Conservation (phyloP, 1,140 invertebrate genomes). For the Brachionus asplanchnoidis region DNA sequence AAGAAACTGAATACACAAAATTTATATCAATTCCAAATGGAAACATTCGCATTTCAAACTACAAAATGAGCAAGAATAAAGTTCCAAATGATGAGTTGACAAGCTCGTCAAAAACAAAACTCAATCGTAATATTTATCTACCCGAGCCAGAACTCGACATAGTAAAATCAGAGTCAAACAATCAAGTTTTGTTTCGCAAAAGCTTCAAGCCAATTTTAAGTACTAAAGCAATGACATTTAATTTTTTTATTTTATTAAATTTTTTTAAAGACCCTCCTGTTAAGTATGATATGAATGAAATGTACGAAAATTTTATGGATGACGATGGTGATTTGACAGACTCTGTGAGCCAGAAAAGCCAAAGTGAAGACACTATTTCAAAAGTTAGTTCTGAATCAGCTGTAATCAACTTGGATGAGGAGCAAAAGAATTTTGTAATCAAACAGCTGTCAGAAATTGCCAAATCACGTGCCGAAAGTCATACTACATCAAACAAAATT, state of each 20-base stretch:
- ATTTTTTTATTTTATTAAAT: background rate
- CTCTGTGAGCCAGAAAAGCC: background rate
- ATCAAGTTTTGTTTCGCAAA: background rate
- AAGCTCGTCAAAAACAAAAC: background rate
- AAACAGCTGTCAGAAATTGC: background rate
- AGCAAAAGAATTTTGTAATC: background rate
- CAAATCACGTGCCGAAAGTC: background rate
- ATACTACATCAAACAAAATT: background rate
- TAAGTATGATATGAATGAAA: background rate
- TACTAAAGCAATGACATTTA: background rate
- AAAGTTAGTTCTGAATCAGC: background rate
- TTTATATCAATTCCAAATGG: background rate
- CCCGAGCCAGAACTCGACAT: background rate
- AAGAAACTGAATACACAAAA: background rate
- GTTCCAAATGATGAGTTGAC: background rate
- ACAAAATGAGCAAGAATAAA: background rate
- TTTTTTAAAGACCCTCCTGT: background rate
- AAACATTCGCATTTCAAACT: background rate
- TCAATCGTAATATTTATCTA: constrained; percentile 3
- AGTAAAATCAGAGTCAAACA: background rate
- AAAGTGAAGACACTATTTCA: background rate
- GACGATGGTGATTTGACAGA: background rate
- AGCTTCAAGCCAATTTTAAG: background rate
- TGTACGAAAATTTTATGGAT: background rate
- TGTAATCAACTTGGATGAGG: background rate